Evolutionary conservation across 1,140 invertebrate species (phyloP), one percentile per base, ranked within the genome.

Genomic region (Hylaeus anthracinus): DNA sequence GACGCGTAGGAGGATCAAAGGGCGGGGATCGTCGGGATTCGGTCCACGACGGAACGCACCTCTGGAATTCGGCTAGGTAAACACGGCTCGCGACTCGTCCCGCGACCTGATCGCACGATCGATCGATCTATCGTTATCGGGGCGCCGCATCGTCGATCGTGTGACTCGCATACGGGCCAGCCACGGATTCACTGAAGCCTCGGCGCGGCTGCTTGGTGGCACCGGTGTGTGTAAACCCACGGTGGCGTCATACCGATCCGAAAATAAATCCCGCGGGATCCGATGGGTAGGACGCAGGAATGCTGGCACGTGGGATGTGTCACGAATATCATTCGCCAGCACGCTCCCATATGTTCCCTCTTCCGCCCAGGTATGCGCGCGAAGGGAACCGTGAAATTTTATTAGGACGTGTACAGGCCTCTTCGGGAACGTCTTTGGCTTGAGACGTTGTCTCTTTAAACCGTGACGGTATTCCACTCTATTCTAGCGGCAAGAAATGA

Each of bases 181-280:
- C 80, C 84, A 66, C 66, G 84, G 64, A 83, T 75, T 81, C 64
- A 86, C 85, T 86, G 83, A 77, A 39, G 61, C 55, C 55, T 39
- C 51, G 70, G 73, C 41, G 41, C 51, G 64, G 63, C 64, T 73
- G 75, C 82, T 69, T 64, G 60, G 60, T 78, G 64, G 71, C 75
- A 69, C 63, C 78, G 12, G 70, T 74, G 63, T 81, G 45, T 48
- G 85, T 77, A 86, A 79, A 82, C 82, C 78, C 79, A 73, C 74
- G 75, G 15, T 91, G 90, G 90, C 92, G 91, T 92, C 90, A 91
- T 75, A 70, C 80, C 70, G 76, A 75, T 92, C 92, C 88, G 80
- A 92, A 92, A 93, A 93, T 93, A 93, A 91, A 92, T 92, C 90
- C 84, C 86, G 89, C 85, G 89, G 86, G 87, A 91, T 89, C 88